Evolutionary conservation across 2,888 invertebrate genomes (phyloP).

Genomic region (Acleris holmiana): DNA sequence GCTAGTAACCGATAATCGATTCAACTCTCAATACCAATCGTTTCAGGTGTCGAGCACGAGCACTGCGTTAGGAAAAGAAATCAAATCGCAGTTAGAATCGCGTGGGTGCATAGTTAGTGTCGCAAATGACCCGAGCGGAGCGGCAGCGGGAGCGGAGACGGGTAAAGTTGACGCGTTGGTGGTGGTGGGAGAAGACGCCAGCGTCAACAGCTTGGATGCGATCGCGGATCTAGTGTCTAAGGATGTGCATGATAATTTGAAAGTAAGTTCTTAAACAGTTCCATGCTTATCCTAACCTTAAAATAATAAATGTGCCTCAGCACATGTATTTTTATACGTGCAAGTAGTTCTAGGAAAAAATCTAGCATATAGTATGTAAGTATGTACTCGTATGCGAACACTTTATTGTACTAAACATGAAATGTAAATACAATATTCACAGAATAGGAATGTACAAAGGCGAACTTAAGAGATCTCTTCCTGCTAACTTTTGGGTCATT

Average conservation of each 20-base stretch:
- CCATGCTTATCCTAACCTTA: not conserved
- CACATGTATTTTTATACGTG: too few relatives aligned
- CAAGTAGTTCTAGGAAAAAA: too few relatives aligned
- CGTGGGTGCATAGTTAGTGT: slow-evolving; percentile 60
- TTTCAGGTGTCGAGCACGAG: slow-evolving; percentile 68
- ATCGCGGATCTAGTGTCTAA: slow-evolving; percentile 62
- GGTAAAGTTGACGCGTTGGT: slow-evolving; percentile 64
- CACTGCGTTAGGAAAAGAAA: slow-evolving; percentile 60
- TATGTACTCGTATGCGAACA: too few relatives aligned
- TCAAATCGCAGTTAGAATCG: slow-evolving; percentile 59
- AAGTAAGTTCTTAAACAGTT: slow-evolving; percentile 50
- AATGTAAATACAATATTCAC: too few relatives aligned
- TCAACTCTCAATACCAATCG: slow-evolving; percentile 20
- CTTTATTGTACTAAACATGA: too few relatives aligned
- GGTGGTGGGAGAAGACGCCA: slow-evolving; percentile 64
- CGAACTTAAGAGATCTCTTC: too few relatives aligned
- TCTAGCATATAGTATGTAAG: too few relatives aligned
- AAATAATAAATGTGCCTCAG: not conserved
- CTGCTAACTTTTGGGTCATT: too few relatives aligned
- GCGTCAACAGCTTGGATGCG: slow-evolving; percentile 55
- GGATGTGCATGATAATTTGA: slow-evolving; percentile 70
- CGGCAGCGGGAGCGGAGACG: slow-evolving; percentile 38
- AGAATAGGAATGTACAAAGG: too few relatives aligned
- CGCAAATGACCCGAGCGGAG: slow-evolving; percentile 46
- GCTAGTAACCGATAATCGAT: too few relatives aligned